Conservation (phyloP, 2,797 vertebrate species). For the Pagetopsis macropterus region DNA sequence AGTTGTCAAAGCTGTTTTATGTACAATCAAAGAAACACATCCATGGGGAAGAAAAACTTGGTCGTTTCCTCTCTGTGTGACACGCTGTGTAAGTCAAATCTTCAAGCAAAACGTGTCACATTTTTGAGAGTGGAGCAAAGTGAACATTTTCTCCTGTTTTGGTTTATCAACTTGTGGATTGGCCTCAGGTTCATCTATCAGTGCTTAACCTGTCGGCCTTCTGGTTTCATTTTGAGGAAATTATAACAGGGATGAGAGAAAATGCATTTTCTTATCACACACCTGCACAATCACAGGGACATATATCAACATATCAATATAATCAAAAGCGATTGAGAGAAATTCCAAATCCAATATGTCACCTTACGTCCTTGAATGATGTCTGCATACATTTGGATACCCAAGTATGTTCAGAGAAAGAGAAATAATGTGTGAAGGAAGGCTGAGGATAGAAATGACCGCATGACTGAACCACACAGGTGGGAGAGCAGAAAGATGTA, state of each 20-base stretch:
- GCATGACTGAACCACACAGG: slow-evolving; percentile 26
- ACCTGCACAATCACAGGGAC: background rate
- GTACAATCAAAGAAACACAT: slow-evolving; percentile 25
- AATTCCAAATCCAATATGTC: slow-evolving; percentile 7
- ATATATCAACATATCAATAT: slow-evolving; percentile 6
- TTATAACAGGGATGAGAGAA: slow-evolving; percentile 6
- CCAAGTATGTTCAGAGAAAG: background rate
- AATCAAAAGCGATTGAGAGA: background rate
- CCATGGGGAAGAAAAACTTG: slow-evolving; percentile 3
- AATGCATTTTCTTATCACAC: background rate
- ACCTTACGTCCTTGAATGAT: background rate
- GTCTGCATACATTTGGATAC: background rate
- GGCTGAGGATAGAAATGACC: slow-evolving; percentile 17
- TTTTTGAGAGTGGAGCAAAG: slow-evolving; percentile 10
- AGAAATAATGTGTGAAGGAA: background rate
- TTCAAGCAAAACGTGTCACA: background rate
- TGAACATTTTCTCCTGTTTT: slow-evolving; percentile 11
- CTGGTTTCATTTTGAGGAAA: background rate
- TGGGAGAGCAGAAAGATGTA: slow-evolving; percentile 26
- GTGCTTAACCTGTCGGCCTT: slow-evolving; percentile 9
- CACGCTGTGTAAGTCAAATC: slow-evolving; percentile 20
- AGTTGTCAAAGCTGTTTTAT: slow-evolving; percentile 45
- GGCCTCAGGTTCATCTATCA: slow-evolving; percentile 16
- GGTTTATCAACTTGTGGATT: slow-evolving; percentile 14
- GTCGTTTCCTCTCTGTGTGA: slow-evolving; percentile 2